Evolutionary conservation across 2,888 invertebrate species (phyloP), one percentile per base, ranked within the genome.

Genomic region (Habroteleia sp.): DNA sequence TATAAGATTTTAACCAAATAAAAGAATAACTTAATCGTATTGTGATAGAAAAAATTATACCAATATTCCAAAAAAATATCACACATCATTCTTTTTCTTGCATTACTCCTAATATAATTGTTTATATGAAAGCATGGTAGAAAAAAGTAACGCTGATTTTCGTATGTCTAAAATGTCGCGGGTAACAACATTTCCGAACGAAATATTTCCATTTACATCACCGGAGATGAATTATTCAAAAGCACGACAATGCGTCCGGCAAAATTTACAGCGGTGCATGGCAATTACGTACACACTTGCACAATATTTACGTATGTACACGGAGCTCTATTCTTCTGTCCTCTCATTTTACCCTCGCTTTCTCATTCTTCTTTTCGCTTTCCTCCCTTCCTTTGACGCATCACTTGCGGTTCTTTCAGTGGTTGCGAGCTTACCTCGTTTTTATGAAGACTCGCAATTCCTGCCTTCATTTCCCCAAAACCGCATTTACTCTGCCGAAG

Each of bases 401-500:
- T 17, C 46, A 41, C 31, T 46, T 63, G 63, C 58, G 65, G 56
- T 71, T 58, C 52, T 33, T 29, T 16, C 48, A 46, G 44, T 35
- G 52, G 54, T 65, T 62, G 56, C 44, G 52, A 16, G 14, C 54
- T 29, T 66, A 66, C 42, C 71, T 75, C 42, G 74, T 74, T 75
- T 75, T 65, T 60, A 48, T 65, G 50, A 52, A 13, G 33, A 14
- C 6, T 60, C 75, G 60, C 73, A 76, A 76, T 76, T 74, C 68
- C 72, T 78, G 77, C 71, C 46, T 62, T 77, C 52, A 85, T 85
- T 85, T 84, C 80, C 82, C 79, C 81, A 80, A 82, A 85, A 84
- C 82, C 82, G 83, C 84, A 84, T 85, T 85, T 84, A 85, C 83
- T 82, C 84, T 80, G 78, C 75, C 74, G 72, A 82, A 72, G 44